Percentiles rank a stretch among this genome's conserved stretches.
Evolutionary conservation across 2,888 invertebrate species (phyloP).

Genomic region (Seira musarum): DNA sequence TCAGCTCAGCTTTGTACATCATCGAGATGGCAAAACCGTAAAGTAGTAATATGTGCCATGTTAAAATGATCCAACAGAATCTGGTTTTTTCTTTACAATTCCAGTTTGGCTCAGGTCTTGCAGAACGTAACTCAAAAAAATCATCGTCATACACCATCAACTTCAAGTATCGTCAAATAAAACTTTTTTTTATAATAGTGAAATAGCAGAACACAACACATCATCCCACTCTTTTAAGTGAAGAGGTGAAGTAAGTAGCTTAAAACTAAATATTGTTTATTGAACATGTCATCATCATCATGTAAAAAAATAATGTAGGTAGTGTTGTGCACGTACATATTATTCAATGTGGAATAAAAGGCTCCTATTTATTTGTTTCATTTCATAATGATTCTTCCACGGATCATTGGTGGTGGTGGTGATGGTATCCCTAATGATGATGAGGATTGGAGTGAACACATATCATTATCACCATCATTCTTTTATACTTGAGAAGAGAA

Average conservation of each 20-base stretch:
- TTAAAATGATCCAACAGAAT: conserved; percentile 21
- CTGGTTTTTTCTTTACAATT: conserved; percentile 47
- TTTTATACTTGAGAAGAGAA: neutral
- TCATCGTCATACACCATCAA: neutral
- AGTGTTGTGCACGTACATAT: too few relatives aligned
- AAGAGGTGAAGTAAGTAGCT: neutral
- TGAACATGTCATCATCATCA: neutral
- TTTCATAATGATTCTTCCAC: too few relatives aligned
- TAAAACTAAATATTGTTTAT: neutral
- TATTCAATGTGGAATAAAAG: too few relatives aligned
- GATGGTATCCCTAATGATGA: too few relatives aligned
- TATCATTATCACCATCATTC: neutral
- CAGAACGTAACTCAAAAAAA: neutral
- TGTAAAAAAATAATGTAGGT: too few relatives aligned
- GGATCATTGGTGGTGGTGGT: too few relatives aligned
- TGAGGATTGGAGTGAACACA: too few relatives aligned
- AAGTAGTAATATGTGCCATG: neutral
- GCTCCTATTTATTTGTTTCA: too few relatives aligned
- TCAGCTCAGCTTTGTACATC: neutral
- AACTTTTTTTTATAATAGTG: neutral
- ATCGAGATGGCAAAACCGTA: neutral
- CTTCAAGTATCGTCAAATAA: neutral
- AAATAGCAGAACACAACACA: neutral
- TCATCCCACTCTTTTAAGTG: conserved; percentile 1
- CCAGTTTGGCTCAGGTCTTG: conserved; percentile 26